phyloP scores from a whole-genome alignment of 2,113 vertebrate genomes.

The Romanogobio albipinnatus region DNA sequence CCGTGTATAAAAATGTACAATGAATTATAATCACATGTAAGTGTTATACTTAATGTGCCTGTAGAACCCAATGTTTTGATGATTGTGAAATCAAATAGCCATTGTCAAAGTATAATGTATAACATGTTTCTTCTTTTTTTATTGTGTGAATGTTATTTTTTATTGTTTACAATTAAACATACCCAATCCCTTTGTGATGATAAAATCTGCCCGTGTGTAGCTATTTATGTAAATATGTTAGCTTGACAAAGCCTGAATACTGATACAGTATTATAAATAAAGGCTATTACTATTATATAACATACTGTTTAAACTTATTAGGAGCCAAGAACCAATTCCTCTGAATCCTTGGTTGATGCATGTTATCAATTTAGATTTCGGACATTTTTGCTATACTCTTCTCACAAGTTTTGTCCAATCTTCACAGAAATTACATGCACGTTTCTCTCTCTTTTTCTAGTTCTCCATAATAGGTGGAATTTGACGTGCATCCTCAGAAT shows the following conservation, averaged over 20 bases:
- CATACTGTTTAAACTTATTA: too few species aligned
- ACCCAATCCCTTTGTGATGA: constrained; percentile 12
- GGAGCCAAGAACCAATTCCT: too few species aligned
- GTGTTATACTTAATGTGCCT: constrained; percentile 21
- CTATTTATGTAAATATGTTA: background rate
- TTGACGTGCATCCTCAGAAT: too few species aligned
- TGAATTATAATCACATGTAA: constrained; percentile 28
- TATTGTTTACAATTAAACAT: constrained; percentile 29
- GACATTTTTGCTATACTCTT: too few species aligned
- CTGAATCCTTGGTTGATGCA: too few species aligned
- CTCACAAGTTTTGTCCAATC: too few species aligned
- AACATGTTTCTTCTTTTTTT: constrained; percentile 18
- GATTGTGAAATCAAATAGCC: constrained; percentile 59
- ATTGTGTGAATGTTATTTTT: constrained; percentile 23
- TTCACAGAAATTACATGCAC: too few species aligned
- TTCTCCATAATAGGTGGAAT: too few species aligned
- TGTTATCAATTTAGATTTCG: too few species aligned
- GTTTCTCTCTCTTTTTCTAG: too few species aligned
- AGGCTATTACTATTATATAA: too few species aligned
- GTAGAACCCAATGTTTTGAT: constrained; percentile 53
- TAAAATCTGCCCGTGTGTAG: background rate
- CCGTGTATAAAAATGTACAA: constrained; percentile 5
- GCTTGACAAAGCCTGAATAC: background rate
- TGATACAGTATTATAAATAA: too few species aligned
- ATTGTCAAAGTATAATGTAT: constrained; percentile 45